These are phyloP conservation scores for Ceryle rudis DNA, from an alignment of 2,797 vertebrate species.

Conservation along the genomic window DNA sequence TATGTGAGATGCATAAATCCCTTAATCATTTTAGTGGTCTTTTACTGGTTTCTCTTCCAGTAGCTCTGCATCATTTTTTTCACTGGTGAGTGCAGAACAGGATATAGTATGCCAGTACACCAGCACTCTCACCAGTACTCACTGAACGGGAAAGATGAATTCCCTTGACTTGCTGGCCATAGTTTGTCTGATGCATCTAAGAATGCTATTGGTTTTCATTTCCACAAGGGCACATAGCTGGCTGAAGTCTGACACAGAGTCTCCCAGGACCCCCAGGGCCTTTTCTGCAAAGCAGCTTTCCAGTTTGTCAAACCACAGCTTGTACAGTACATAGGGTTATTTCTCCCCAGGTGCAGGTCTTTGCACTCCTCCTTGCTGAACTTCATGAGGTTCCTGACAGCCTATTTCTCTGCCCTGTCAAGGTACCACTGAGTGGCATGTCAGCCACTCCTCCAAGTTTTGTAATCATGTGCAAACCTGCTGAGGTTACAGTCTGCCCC, in stretches of 20 bases:
- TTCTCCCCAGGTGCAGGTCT: background rate
- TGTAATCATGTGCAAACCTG: background rate
- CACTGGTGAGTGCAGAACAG: background rate
- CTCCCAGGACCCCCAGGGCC: accelerated
- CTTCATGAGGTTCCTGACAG: background rate
- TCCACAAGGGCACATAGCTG: background rate
- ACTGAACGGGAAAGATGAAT: background rate
- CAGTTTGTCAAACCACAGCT: background rate
- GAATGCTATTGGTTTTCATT: background rate
- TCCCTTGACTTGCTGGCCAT: background rate
- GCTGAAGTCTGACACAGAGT: accelerated
- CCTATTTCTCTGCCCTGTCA: background rate
- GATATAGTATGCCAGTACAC: background rate
- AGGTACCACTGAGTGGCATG: background rate
- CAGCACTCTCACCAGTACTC: background rate
- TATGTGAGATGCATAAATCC: background rate
- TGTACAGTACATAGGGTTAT: background rate
- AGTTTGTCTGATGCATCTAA: background rate
- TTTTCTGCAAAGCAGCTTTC: background rate
- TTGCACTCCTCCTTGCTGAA: background rate
- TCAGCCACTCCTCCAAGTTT: background rate
- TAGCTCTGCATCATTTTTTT: background rate
- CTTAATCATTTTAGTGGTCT: background rate
- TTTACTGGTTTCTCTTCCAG: background rate
- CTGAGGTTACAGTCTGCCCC: background rate